Base-by-base conservation (phyloP, 2,888 invertebrate genomes). In the Erannis defoliaria region DNA sequence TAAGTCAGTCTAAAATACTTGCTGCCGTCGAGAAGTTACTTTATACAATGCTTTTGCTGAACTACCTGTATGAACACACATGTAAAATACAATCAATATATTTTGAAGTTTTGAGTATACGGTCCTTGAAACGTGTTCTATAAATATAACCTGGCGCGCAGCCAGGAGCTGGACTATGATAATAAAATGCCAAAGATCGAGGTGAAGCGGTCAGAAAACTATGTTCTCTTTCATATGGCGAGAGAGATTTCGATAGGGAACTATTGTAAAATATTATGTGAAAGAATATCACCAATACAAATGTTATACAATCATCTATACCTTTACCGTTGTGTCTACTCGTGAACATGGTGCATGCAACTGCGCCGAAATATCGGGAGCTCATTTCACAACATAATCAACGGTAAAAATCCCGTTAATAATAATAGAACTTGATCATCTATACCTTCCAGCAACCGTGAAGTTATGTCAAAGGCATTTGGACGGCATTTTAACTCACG, bases 121-220 rank as follows among this genome's bases (percentile, higher is more conserved):
- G 70, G 80, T 82, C 81, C 81, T 81, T 81, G 81, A 81, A 77
- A 78, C 74, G 67, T 55, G 66, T 68, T 72, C 80, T 78, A 80
- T 70, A 74, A 75, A 82, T 81, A 82, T 57, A 14, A 23, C 26
- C 75, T 81, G 81, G 81, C 81, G 76, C 26, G 5, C 35, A 43
- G 75, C 81, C 81, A 81, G 73, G 51, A 73, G 63, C 71, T 71
- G 72, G 78, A 74, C 71, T 76, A 72, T 81, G 79, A 74, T 78
- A 79, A 81, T 79, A 81, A 82, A 81, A 79, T 78, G 75, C 76
- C 75, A 72, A 72, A 72, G 75, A 78, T 77, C 77, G 74, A 68
- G 67, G 68, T 68, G 72, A 69, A 61, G 64, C 72, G 78, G 80
- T 76, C 76, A 71, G 74, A 74, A 75, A 77, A 74, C 73, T 71